Evolutionary conservation across 2,113 vertebrate genomes (phyloP).

Genomic region (Peucedramus taeniatus): DNA sequence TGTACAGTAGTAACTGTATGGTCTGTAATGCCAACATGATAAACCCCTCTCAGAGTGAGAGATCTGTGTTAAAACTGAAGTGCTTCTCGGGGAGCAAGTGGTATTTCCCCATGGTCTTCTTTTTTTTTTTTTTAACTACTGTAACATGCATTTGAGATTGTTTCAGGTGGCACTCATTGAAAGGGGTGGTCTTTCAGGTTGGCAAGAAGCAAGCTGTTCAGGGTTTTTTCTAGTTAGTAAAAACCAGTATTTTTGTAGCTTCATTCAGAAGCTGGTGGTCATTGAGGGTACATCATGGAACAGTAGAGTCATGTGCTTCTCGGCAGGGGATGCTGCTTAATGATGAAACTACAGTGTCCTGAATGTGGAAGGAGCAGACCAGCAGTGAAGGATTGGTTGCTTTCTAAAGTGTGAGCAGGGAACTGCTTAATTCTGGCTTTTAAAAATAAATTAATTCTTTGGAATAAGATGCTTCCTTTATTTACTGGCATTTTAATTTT

Average conservation of each 20-base stretch:
- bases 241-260: neutral
- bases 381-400: neutral
- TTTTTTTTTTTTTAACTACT: neutral
- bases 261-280: neutral
- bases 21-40: neutral
- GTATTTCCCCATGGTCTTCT: neutral
- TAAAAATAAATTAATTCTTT: neutral
- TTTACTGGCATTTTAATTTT: neutral
- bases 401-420: neutral
- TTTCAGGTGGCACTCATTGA: neutral
- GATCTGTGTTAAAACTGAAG: neutral
- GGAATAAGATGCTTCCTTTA: neutral
- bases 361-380: neutral
- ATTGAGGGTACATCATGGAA: neutral
- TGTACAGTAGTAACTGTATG: neutral
- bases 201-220: neutral
- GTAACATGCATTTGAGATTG: neutral
- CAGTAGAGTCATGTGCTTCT: neutral
- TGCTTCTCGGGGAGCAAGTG: neutral
- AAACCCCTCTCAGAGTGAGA: neutral
- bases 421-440: neutral
- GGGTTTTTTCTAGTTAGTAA: neutral
- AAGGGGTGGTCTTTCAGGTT: neutral
- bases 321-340: neutral
- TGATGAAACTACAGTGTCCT: slow-evolving; percentile 4